Conservation (phyloP, 1,140 invertebrate species). For the Gryllus bimaculatus region DNA sequence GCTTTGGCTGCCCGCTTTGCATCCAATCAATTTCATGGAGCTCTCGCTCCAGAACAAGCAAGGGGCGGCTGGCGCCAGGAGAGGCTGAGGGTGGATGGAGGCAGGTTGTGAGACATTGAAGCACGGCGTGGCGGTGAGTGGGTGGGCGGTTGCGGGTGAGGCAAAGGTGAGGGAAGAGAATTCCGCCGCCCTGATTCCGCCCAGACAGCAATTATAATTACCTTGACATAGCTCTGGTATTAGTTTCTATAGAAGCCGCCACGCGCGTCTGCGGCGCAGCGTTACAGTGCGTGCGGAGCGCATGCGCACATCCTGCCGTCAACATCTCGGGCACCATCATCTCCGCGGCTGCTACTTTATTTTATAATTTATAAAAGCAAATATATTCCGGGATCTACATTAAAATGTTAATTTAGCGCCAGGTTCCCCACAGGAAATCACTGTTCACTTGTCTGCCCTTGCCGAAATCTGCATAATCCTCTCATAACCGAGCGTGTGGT, state of each 20-base stretch:
- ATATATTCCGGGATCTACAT: conserved; percentile 1
- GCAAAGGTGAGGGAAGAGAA: background rate
- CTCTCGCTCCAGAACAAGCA: conserved; percentile 9
- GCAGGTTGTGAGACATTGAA: background rate
- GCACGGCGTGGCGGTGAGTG: background rate
- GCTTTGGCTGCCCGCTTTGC: background rate
- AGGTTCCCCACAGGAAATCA: background rate
- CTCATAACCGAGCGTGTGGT: background rate
- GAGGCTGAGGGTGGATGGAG: too few relatives aligned
- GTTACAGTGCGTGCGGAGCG: too few relatives aligned
- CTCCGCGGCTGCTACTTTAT: background rate
- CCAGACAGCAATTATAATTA: conserved; percentile 10
- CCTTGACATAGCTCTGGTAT: background rate
- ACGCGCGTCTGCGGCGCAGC: too few relatives aligned
- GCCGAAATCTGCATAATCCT: conserved; percentile 1
- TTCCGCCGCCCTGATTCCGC: background rate
- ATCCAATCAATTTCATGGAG: conserved; percentile 14
- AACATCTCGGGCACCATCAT: background rate
- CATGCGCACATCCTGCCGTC: background rate
- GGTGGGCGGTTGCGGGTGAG: background rate
- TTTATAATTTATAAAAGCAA: conserved; percentile 6
- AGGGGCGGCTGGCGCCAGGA: background rate
- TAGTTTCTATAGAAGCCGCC: too few relatives aligned
- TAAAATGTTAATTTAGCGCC: conserved; percentile 1
- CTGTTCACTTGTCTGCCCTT: background rate